Conservation (phyloP, 2,113 vertebrate genomes). For the Melierax canorus region DNA sequence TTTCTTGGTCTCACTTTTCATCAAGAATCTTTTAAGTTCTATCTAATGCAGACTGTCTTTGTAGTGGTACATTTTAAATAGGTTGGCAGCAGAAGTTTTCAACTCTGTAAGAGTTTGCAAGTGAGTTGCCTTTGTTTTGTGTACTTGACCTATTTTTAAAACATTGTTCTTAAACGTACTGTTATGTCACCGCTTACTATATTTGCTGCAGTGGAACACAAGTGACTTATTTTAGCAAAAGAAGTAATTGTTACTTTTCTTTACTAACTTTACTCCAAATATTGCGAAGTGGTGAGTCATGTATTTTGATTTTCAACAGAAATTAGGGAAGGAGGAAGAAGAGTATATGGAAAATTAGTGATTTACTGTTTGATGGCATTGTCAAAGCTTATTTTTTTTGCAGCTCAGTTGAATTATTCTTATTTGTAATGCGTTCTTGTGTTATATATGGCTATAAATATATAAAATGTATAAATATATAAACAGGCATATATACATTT, state of each 20-base stretch:
- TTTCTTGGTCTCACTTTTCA: background rate
- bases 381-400: background rate
- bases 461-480: background rate
- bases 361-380: background rate
- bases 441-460: background rate
- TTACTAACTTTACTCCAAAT: background rate
- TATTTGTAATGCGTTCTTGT: background rate
- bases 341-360: background rate
- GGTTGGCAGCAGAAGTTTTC: background rate
- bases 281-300: background rate
- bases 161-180: background rate
- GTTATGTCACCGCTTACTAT: background rate
- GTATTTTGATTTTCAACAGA: background rate
- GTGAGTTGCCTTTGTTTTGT: background rate
- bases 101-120: background rate
- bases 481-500: background rate
- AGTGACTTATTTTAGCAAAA: background rate
- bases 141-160: conserved; percentile 16
- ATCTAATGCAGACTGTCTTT: background rate
- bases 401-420: background rate
- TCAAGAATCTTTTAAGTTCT: background rate
- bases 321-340: background rate
- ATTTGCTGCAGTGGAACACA: background rate
- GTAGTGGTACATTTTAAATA: background rate
- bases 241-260: background rate